Evolutionary conservation across 2,113 vertebrate species (phyloP), one percentile per base, ranked within the genome.

Genomic region (Gnathochromis pfefferi): DNA sequence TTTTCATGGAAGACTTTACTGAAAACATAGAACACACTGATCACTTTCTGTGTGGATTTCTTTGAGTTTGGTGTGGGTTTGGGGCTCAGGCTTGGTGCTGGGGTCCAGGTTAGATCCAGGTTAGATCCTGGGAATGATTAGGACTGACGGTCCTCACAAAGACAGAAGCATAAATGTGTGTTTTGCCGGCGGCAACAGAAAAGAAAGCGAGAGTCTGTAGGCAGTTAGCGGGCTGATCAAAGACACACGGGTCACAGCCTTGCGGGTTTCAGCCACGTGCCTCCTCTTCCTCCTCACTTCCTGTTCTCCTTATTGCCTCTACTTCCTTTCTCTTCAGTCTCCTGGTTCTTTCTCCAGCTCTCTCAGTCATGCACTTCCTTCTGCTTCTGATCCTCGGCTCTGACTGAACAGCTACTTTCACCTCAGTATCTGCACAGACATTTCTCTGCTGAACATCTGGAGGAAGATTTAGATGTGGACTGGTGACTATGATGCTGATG

Each of bases 201-300:
- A 73, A 81, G 35, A 21, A 17, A 31, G 26, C 13, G 17, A 53
- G 60, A 53, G 38, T 87, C 89, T 87, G 79, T 4, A 49, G 80
- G 80, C 57, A 82, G 57, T 85, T 85, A 87, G 7, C 1, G 1
- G n/a, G 31, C 84, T 65, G 89, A 91, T 91, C 84, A 91, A 84
- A 91, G 19, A 91, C 40, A 9, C 49, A 7, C 23, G 81, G 35
- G 92, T 68, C 90, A 88, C 88, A 82, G 38, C 45, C 7, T 19
- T 38, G 90, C 58, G 86, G 90, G 84, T 90, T 84, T 49, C 65
- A 80, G 81, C 38, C 84, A 85, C 51, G 65, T 38, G 75, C 85
- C 89, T 89, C 85, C 81, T 80, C 85, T 81, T 87, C 87, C 80
- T 87, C 70, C 53, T 85, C 33, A 3, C 57, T 82, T 84, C 87